Conservation (phyloP, 2,113 vertebrate genomes). For the Edolisoma coerulescens region DNA sequence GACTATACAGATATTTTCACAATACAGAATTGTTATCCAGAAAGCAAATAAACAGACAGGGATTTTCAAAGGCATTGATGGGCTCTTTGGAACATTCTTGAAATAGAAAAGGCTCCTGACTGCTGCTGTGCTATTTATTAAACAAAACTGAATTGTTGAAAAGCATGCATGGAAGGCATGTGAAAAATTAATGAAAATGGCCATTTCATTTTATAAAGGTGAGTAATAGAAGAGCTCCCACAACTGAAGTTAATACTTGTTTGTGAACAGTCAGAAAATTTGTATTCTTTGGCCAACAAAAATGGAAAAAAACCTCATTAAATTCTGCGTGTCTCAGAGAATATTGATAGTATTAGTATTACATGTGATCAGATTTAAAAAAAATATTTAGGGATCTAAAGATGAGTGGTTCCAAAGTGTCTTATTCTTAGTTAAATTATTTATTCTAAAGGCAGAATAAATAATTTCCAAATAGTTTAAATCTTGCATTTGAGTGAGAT, state of each 20-base stretch:
- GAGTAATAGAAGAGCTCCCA: background rate
- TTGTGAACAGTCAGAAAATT: background rate
- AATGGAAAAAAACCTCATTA: background rate
- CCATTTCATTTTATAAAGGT: background rate
- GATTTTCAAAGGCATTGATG: background rate
- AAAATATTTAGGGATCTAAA: background rate
- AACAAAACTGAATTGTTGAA: background rate
- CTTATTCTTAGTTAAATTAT: background rate
- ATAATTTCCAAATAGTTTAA: background rate
- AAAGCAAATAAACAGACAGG: slow-evolving; percentile 2
- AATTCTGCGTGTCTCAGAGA: background rate
- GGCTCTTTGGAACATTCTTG: background rate
- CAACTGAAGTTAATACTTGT: background rate
- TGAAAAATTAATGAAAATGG: background rate
- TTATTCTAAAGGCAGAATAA: background rate
- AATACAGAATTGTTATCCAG: slow-evolving; percentile 2
- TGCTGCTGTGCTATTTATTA: background rate
- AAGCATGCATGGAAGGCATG: background rate
- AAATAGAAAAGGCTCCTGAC: background rate
- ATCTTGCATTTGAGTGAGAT: background rate
- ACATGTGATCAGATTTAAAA: background rate
- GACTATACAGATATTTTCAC: slow-evolving; percentile 1
- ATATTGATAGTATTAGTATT: background rate
- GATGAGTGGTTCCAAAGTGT: background rate
- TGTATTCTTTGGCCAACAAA: background rate